Conservation (phyloP, 2,888 invertebrate genomes). For the Nycteola revayana region DNA sequence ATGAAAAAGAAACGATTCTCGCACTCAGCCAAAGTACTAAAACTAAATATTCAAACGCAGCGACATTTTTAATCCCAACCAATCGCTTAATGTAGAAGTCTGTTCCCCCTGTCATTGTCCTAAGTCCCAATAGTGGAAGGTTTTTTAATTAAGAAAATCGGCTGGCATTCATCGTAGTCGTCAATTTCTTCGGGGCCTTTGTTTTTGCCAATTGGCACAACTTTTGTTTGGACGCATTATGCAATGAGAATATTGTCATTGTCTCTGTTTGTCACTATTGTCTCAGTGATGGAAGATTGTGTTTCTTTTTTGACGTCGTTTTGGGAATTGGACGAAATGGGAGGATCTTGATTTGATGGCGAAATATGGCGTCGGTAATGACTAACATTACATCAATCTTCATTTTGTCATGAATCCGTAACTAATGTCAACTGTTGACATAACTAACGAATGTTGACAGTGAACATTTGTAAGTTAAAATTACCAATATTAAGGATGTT, state of each 20-base stretch:
- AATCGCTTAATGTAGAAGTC: constrained; percentile 22
- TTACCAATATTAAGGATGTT: no score
- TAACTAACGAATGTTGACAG: no score
- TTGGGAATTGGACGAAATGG: no score
- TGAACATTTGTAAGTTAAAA: no score
- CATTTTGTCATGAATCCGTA: no score
- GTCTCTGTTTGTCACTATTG: constrained; percentile 14
- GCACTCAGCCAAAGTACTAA: no score
- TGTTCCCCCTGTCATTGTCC: constrained; percentile 40
- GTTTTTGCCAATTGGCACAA: constrained; percentile 53
- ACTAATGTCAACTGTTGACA: no score
- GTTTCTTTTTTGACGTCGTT: constrained; percentile 5
- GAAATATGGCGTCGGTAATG: no score
- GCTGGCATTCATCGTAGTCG: constrained; percentile 53
- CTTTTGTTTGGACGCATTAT: constrained; percentile 60
- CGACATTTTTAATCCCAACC: not conserved
- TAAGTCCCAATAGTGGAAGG: constrained; percentile 64
- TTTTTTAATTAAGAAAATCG: constrained; percentile 79
- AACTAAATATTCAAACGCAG: not conserved
- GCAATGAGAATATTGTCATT: constrained; percentile 42
- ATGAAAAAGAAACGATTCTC: no score
- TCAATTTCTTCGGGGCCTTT: constrained; percentile 61
- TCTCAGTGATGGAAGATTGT: constrained; percentile 1
- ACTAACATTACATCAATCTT: no score
- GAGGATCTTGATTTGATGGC: no score